Base-by-base conservation (phyloP, 2,113 vertebrate genomes). In the Marmota monax region DNA sequence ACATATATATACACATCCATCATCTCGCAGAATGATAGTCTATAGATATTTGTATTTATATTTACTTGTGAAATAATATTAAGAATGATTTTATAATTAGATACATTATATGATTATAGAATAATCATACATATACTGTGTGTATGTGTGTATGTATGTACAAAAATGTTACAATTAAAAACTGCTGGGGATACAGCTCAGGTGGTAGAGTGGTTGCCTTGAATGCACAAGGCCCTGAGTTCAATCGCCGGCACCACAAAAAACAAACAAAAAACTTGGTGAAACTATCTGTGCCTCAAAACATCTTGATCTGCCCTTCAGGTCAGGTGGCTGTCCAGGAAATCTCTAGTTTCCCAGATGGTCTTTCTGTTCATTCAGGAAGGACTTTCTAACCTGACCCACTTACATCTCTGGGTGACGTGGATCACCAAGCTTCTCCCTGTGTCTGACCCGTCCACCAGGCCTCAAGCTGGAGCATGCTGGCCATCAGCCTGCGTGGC, bases 21-120 rank as follows among this genome's bases (percentile, higher is more conserved):
- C 84, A 51, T 89, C 78, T n/a, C 85, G 53, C 5, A 72, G 51
- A 95, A 39, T 83, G 56, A 37, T 22, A 70, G 27, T 76, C 73
- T 51, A 2, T 16, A 70, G 20, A 25, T 80, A 69, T 39, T 92
- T 84, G 76, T 25, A 37, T 84, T 92, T 84, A 84, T n/a, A 37
- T 84, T 27, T 90, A 58, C 87, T 48, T 90, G 63, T 51, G 37
- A 72, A 90, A 74, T 37, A 67, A 48, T 84, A 84, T 72, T 87
- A 39, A 74, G 48, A 53, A 51, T 42, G 77, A 72, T 94, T 88
- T 32, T 65, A 78, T 48, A 76, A 42, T 87, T 84, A 39, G 22
- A 53, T 77, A n/a, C 6, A n/a, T 78, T 42, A 34, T 29, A 23
- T 58, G 32, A 37, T 2, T 25, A 56, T 5, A 32, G 3, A 6